These are phyloP conservation scores for Falco concolor DNA, from an alignment of 2,797 vertebrate species.

Conservation along the genomic window DNA sequence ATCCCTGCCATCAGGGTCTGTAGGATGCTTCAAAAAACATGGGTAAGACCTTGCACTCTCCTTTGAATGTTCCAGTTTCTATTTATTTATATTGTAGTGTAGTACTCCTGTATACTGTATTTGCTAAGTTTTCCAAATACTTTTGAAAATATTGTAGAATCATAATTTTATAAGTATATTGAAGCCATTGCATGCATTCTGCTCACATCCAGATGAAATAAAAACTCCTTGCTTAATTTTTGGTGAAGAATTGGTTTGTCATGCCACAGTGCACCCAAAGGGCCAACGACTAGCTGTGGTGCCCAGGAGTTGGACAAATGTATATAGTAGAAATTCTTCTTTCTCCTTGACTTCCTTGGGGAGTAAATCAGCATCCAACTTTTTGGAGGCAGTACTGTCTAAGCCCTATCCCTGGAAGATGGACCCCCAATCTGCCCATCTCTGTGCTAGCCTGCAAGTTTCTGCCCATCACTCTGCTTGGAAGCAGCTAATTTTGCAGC, in stretches of 20 bases:
- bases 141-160: neutral
- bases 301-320: neutral
- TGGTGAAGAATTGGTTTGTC: neutral
- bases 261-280: neutral
- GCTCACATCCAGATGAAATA: neutral
- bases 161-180: neutral
- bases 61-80: neutral
- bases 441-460: neutral
- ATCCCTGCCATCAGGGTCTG: neutral
- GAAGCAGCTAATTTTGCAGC: neutral
- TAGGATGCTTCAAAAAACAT: neutral
- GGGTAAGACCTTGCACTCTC: neutral
- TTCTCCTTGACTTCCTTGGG: neutral
- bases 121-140: neutral
- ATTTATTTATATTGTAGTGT: neutral
- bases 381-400: neutral
- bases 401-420: neutral
- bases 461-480: neutral
- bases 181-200: neutral
- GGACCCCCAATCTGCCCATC: neutral
- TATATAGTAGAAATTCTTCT: neutral
- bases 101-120: neutral
- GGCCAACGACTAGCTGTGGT: accelerated
- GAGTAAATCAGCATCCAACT: neutral
- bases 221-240: neutral